phyloP scores from a whole-genome alignment of 2,797 vertebrate species.

The Lycodopsis pacificus region DNA sequence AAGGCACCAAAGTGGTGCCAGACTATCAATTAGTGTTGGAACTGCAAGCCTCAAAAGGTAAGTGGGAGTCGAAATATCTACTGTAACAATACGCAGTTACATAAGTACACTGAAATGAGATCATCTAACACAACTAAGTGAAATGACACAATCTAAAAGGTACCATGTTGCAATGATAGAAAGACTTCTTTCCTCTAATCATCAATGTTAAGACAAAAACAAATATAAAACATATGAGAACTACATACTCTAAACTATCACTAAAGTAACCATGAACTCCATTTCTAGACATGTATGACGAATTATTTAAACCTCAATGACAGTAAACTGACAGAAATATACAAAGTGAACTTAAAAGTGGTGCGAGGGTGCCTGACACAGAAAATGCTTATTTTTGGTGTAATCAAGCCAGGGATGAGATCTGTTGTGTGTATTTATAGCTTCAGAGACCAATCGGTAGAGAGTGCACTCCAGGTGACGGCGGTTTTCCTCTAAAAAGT shows the following conservation, averaged over 20 bases:
- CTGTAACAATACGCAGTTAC: constrained; percentile 9
- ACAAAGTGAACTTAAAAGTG: too few species aligned
- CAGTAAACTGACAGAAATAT: neutral
- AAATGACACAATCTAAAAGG: neutral
- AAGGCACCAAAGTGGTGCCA: neutral
- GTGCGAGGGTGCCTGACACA: too few species aligned
- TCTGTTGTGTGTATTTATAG: too few species aligned
- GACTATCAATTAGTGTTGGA: neutral
- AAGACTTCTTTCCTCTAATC: neutral
- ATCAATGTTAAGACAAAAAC: neutral
- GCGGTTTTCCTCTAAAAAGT: too few species aligned
- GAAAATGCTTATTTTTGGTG: too few species aligned
- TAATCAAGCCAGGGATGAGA: too few species aligned
- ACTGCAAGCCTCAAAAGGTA: neutral
- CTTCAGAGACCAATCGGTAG: too few species aligned
- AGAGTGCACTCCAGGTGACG: too few species aligned
- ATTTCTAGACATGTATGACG: neutral
- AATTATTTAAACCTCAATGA: neutral
- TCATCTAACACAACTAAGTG: neutral
- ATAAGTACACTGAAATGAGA: neutral
- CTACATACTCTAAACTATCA: neutral
- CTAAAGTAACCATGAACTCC: too few species aligned
- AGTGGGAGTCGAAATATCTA: neutral
- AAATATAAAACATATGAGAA: neutral
- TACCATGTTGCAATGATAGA: neutral